Evolutionary conservation across 2,888 invertebrate species (phyloP).

Genomic region (Operophtera brumata): DNA sequence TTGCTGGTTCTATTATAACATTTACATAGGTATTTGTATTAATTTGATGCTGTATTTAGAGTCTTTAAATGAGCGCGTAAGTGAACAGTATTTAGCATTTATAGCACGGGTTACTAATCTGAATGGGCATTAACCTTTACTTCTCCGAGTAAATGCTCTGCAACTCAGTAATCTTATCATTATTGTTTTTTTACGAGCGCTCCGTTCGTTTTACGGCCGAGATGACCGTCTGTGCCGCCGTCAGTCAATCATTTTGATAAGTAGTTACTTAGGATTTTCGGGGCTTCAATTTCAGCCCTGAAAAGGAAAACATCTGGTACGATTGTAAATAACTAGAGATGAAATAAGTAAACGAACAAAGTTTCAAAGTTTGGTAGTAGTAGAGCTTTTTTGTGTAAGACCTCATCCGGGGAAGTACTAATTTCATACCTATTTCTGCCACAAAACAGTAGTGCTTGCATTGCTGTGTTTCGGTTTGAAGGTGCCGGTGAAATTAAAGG

Average conservation of each 20-base stretch:
- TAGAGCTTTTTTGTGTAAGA: too few species aligned
- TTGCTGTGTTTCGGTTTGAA: too few species aligned
- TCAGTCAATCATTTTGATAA: constrained; percentile 2
- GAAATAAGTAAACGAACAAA: neutral
- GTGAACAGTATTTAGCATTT: neutral
- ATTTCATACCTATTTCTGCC: too few species aligned
- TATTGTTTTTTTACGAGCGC: constrained; percentile 21
- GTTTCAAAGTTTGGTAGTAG: too few species aligned
- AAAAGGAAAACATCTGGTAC: neutral
- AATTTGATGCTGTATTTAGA: too few species aligned
- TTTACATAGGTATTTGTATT: too few species aligned
- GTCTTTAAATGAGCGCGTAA: too few species aligned
- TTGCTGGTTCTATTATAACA: too few species aligned
- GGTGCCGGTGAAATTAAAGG: too few species aligned
- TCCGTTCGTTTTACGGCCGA: constrained; percentile 21
- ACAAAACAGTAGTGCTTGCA: too few species aligned
- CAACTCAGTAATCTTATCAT: constrained; percentile 11
- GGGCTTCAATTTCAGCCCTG: neutral
- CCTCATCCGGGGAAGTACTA: too few species aligned
- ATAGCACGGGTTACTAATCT: constrained; percentile 1
- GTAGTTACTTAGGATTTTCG: neutral
- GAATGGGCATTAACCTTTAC: neutral
- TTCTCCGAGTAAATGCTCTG: neutral
- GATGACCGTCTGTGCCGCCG: constrained; percentile 19
- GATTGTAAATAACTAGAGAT: neutral